Evolutionary conservation across 2,797 vertebrate genomes (phyloP), one percentile per base, ranked within the genome.

Genomic region (Pantherophis vulpinus): DNA sequence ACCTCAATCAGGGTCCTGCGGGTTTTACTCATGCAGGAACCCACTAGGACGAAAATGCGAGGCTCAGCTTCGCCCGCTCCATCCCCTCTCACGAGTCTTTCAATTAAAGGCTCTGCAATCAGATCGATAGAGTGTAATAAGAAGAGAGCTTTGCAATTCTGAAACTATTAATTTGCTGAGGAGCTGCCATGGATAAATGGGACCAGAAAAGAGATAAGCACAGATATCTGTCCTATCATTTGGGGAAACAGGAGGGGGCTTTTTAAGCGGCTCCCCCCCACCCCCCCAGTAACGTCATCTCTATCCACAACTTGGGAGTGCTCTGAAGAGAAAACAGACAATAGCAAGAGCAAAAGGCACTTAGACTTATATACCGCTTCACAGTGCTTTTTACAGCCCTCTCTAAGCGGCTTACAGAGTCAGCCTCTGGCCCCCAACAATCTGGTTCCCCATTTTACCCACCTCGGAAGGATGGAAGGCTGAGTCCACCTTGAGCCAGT

Each of bases 121-220:
- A 97, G 97, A 98, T 98, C 98, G 96, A 98, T 98, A 97, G 96
- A 96, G 96, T 97, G 97, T 97, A 98, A 97, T 98, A 97, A 98
- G 97, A 97, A 97, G 97, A 97, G 97, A 98, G 97, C 97, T 97
- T 97, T 97, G 97, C 97, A 98, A 98, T 98, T 98, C 98, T 97
- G 96, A 97, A 97, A 97, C 96, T 98, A 98, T 98, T 98, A 98
- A 98, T 98, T 98, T 96, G 96, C 97, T 97, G 97, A 98, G 97
- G 97, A 97, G 97, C 97, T 97, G 95, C 96, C 95, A 95, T 96
- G 95, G 92, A 94, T 96, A 97, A 97, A 97, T 96, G 96, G 98
- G 97, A 97, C 96, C 96, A 96, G 98, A 97, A 97, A 97, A 96
- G 94, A 94, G 96, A 93, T 96, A 97, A 95, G 93, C 88, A 93